Evolutionary conservation across 2,113 vertebrate genomes (phyloP), one percentile per base, ranked within the genome.

Genomic region (Lophochroa leadbeateri): DNA sequence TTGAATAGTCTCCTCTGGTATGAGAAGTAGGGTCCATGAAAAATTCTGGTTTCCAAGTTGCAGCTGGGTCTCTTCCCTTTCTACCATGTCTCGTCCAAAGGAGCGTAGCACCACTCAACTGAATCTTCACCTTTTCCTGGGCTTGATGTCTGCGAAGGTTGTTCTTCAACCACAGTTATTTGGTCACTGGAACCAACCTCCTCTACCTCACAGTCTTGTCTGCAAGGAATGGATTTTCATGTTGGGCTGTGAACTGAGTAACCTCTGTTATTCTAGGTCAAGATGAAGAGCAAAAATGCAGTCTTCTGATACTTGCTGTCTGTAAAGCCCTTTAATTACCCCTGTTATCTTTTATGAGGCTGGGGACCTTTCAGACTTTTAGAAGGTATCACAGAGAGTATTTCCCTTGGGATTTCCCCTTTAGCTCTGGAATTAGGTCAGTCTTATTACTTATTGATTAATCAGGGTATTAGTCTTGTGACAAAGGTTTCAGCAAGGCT

Each of bases 71-170:
- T 87, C 37, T 47, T 81, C 15, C 5, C 16, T 89, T 33, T 41
- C 29, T 79, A 25, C 43, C 6, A 7, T 3, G 9, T 46, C 52
- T 60, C 79, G 58, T 87, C 69, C 17, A 49, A 89, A 92, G 28
- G 28, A 64, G 10, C 0, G 0, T 10, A 64, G 17, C 9, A 41
- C 35, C 19, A 13, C 17, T 63, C 41, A 88, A 2, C 12, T 28
- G 20, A 64, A 46, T 21, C 63, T 70, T 95, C 75, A n/a, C 20
- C 10, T 82, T 88, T 64, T 58, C 37, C 46, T 58, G 13, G n/a
- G 11, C 10, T 53, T 67, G 33, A 23, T 49, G 82, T 82, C 79
- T 85, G 78, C 27, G 39, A 70, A 55, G 20, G 3, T 31, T 82
- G 17, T 64, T 17, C 71, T 76, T 86, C n/a, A 49, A 1, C 11